A percentile compares a stretch with the other conserved stretches of the same genome.
Evolutionary conservation across 2,888 invertebrate species (phyloP).

Genomic region (Cephalotes varians): DNA sequence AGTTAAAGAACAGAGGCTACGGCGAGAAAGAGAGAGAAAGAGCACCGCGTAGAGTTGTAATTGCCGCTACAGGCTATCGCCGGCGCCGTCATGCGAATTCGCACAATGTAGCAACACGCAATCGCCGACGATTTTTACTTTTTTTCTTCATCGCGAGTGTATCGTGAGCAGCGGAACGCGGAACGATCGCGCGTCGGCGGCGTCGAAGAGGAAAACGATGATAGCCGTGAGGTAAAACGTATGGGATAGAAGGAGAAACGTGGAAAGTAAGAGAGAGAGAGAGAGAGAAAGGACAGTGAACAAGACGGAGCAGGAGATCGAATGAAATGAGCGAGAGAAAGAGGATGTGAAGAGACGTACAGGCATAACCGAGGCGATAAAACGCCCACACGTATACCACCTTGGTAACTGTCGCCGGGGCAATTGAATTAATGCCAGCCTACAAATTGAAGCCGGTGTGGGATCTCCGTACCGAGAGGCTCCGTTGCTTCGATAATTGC

Average conservation of each 20-base stretch:
- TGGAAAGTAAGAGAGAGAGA: constrained; percentile 11
- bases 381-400: constrained; percentile 79
- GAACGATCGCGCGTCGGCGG: constrained; percentile 61
- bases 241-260: constrained; percentile 27
- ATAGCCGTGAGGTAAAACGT: constrained; percentile 32
- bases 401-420: constrained; percentile 80
- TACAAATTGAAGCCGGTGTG: constrained; percentile 82
- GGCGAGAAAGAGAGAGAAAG: background rate
- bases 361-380: constrained; percentile 78
- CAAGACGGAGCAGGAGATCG: background rate
- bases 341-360: constrained; percentile 61
- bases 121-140: constrained; percentile 60
- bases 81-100: constrained; percentile 54
- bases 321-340: constrained; percentile 26
- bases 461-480: constrained; percentile 73
- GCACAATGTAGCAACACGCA: constrained; percentile 48
- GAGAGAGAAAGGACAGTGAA: background rate
- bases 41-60: constrained; percentile 27
- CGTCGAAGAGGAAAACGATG: constrained; percentile 22
- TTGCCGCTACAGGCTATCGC: constrained; percentile 47
- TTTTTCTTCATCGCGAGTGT: constrained; percentile 43
- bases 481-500: constrained; percentile 52
- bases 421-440: constrained; percentile 83
- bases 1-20: constrained; percentile 27
- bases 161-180: constrained; percentile 66